These are phyloP conservation scores for Tauraco erythrolophus DNA, from an alignment of 2,113 vertebrate species.

Conservation along the genomic window DNA sequence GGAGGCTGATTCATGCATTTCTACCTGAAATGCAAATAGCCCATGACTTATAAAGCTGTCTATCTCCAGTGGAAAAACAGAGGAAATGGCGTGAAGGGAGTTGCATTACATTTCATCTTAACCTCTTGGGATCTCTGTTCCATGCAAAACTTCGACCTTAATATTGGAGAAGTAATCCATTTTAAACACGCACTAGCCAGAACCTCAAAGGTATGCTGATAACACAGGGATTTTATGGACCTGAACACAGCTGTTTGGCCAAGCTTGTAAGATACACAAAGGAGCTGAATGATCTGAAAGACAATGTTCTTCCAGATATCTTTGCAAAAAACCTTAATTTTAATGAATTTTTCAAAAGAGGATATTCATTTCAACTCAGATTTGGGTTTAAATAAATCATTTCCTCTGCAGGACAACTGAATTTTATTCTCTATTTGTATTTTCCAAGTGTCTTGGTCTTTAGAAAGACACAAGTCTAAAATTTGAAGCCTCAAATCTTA, in stretches of 20 bases:
- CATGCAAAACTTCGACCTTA: neutral
- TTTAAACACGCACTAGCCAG: neutral
- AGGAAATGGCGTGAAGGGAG: neutral
- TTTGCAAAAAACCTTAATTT: neutral
- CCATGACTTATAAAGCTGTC: neutral
- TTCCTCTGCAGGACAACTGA: neutral
- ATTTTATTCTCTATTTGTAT: neutral
- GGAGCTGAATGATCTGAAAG: neutral
- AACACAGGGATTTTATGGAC: neutral
- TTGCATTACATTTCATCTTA: neutral
- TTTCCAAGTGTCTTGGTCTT: neutral
- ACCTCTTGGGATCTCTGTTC: neutral
- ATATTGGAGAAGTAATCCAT: neutral
- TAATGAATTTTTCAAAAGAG: neutral
- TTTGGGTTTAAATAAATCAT: neutral
- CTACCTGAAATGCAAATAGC: neutral
- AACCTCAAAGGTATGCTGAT: neutral
- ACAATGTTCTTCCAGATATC: neutral
- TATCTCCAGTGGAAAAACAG: neutral
- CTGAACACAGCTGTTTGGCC: neutral
- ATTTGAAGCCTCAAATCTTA: neutral
- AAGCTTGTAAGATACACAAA: neutral
- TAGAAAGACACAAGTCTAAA: neutral
- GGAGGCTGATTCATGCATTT: neutral
- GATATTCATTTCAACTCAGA: neutral